phyloP scores from a whole-genome alignment of 2,888 invertebrate species.

The Papilio protenor region DNA sequence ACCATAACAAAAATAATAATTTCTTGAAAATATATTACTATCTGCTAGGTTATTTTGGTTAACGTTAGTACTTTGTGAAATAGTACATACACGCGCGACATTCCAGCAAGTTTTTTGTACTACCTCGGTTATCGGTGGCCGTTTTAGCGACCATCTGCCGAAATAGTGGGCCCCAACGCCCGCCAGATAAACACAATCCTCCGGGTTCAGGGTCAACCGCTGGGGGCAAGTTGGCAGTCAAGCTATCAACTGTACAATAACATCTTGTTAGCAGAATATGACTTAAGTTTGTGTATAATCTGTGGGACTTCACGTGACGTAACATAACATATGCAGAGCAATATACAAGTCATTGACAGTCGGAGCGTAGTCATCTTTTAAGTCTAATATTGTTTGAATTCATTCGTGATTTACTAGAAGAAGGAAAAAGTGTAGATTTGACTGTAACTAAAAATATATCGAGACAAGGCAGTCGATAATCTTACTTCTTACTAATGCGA shows the following conservation, averaged over 20 bases:
- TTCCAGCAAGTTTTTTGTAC: conserved; percentile 43
- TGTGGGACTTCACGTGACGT: conserved; percentile 64
- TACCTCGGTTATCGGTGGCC: conserved; percentile 61
- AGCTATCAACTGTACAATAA: conserved; percentile 61
- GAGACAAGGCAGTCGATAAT: background rate
- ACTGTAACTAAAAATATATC: background rate
- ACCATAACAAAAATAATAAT: background rate
- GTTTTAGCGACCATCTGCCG: conserved; percentile 77
- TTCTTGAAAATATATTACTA: background rate
- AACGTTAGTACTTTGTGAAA: background rate
- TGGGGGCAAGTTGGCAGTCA: conserved; percentile 60
- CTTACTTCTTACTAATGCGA: too few relatives aligned
- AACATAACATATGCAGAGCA: conserved; percentile 54
- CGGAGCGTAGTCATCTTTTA: background rate
- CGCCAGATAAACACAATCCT: conserved; percentile 65
- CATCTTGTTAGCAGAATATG: conserved; percentile 46
- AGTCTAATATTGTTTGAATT: background rate
- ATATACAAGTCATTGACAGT: conserved; percentile 36
- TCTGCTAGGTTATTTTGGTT: background rate
- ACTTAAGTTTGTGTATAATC: conserved; percentile 47
- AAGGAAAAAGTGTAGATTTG: background rate
- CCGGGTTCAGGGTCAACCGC: conserved; percentile 70
- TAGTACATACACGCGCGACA: conserved; percentile 44
- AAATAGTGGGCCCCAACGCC: conserved; percentile 66
- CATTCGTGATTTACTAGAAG: background rate